Evolutionary conservation across 2,113 vertebrate species (phyloP).

Genomic region (Urocitellus parryii): DNA sequence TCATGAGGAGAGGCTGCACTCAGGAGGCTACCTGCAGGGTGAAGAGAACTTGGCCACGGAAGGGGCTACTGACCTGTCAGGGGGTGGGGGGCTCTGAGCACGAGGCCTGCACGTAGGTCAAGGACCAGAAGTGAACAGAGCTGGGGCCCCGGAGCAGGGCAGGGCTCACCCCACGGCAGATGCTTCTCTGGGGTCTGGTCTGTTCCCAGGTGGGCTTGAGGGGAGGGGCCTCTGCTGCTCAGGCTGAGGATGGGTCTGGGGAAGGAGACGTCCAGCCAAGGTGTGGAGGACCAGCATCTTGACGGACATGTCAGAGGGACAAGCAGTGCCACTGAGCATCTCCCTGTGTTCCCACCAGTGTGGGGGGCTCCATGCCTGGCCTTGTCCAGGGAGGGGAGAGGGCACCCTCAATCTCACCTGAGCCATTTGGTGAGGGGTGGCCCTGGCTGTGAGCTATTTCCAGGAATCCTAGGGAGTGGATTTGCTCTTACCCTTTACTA

Average conservation of each 20-base stretch:
- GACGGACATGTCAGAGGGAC: background rate
- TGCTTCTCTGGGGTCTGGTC: rapidly evolving
- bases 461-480: rapidly evolving
- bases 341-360: too few relatives aligned
- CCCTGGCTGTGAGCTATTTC: too few relatives aligned
- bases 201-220: rapidly evolving
- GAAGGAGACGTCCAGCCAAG: rapidly evolving
- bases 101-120: rapidly evolving
- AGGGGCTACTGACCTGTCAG: rapidly evolving
- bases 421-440: rapidly evolving
- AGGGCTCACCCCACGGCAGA: rapidly evolving
- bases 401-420: background rate
- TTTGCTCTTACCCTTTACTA: background rate
- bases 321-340: rapidly evolving
- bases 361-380: too few relatives aligned
- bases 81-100: background rate
- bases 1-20: background rate
- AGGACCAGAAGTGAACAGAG: background rate
- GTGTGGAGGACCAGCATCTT: too few relatives aligned
- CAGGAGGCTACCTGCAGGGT: rapidly evolving
- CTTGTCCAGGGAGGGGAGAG: background rate
- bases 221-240: rapidly evolving
- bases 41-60: rapidly evolving
- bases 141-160: rapidly evolving
- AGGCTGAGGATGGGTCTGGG: too few relatives aligned